phyloP scores from a whole-genome alignment of 2,113 vertebrate species.

The Carassius carassius region DNA sequence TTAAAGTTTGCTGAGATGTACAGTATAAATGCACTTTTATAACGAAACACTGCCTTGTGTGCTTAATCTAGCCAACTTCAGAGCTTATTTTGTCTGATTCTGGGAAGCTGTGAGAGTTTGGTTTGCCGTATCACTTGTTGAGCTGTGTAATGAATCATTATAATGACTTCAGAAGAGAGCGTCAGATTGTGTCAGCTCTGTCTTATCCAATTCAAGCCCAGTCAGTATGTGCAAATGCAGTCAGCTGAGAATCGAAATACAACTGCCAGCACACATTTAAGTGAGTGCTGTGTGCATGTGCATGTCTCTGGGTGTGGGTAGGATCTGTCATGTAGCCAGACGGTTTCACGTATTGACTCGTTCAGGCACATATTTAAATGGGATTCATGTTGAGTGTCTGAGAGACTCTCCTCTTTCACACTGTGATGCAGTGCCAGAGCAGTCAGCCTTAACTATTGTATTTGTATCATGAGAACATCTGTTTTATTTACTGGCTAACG shows the following conservation, averaged over 20 bases:
- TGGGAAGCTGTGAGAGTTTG: constrained; percentile 10
- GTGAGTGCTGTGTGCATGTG: constrained; percentile 19
- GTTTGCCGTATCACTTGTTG: constrained; percentile 23
- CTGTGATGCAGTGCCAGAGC: constrained; percentile 51
- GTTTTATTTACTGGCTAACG: constrained; percentile 59
- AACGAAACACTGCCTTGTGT: neutral
- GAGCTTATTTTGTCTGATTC: neutral
- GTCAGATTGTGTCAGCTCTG: constrained; percentile 42
- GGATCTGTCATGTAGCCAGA: constrained; percentile 14
- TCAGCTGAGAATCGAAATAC: constrained; percentile 42
- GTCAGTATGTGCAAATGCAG: neutral
- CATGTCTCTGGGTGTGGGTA: constrained; percentile 37
- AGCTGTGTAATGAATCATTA: constrained; percentile 46
- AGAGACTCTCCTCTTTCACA: neutral
- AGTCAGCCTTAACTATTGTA: constrained; percentile 60
- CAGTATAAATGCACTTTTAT: neutral
- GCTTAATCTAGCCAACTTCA: neutral
- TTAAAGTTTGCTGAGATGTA: neutral
- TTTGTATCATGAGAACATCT: constrained; percentile 73
- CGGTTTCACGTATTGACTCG: constrained; percentile 27
- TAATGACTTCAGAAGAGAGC: constrained; percentile 45
- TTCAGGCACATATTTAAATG: neutral
- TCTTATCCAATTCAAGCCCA: constrained; percentile 45
- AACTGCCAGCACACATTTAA: constrained; percentile 30
- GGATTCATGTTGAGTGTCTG: constrained; percentile 19